Base-by-base conservation (phyloP, 1,140 invertebrate genomes). In the Pseudomyrmex sp. region DNA sequence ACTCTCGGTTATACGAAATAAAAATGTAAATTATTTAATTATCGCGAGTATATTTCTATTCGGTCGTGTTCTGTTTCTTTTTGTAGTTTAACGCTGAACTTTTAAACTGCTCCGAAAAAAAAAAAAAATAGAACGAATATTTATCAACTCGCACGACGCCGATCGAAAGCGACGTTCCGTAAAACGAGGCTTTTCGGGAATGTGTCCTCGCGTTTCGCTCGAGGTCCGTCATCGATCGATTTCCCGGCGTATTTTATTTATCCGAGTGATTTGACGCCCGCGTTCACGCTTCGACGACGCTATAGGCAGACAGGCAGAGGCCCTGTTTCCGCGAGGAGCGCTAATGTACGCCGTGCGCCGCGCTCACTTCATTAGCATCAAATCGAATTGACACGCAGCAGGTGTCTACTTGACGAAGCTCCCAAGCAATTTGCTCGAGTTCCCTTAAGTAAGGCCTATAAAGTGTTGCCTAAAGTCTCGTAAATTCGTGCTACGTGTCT, bases 331-430 rank as follows among this genome's bases (percentile, higher is more conserved):
- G 62, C 54, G 61, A 68, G 62, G 12, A 23, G 23, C 10, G 46
- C 13, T 86, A 85, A 85, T 85, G 66, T 52, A 75, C 63, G 15
- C 63, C 23, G 50, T 18, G 54, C 15, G 68, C 46, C 83, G 12
- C 35, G 35, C 35, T 68, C 83, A 52, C 85, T 86, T 86, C 83
- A 68, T 86, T 86, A 86, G 52, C 68, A 26, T 73, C 58, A 85
- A 86, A 86, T 85, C 74, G 68, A 85, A 86, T 85, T 50, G 83
- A 86, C 84, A 86, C 83, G 74, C 61, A 80, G 83, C 74, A 85
- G 83, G 74, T 86, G 83, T 66, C 68, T 86, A 80, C 56, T 80
- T 85, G 66, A 66, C 54, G 62, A 35, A 44, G 13, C 79, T 69
- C 7, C 23, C 1, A 52, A 26, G 54, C 26, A 74, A 48, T 52